Base-by-base conservation (phyloP, 2,888 invertebrate species). In the Xanthostigma xanthostigma region DNA sequence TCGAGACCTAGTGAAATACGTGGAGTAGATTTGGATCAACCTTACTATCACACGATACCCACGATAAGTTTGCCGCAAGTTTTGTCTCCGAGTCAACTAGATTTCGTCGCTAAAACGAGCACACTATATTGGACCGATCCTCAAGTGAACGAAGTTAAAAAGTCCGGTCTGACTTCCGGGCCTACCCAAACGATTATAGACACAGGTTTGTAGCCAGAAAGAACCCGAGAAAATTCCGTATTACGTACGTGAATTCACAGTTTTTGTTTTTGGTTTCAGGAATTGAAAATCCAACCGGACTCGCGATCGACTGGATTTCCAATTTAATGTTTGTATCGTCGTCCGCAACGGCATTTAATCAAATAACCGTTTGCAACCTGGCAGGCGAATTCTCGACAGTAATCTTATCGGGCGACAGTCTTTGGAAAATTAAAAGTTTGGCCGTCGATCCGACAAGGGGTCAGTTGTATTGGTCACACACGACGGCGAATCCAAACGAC, bases 261-360 rank as follows among this genome's bases (percentile, higher is more conserved):
- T 27, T 27, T 27, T 27, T 27, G 6, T 27, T 3, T 27, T 27
- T 27, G 27, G 6, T 27, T 27, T 27, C 52, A 68, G 68, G 74
- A 41, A 66, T 76, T 50, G 70, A 71, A 54, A 67, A 71, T 55
- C 79, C 82, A 35, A 72, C 74, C 46, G 89, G 84, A 3, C 76
- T 92, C 61, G 86, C 87, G 37, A 73, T 91, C 50, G 90, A 92
- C 70, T 87, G 86, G 85, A 75, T 85, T 50, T 84, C 86, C 12
- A 71, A 78, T 42, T 74, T 84, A 60, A 72, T 88, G 66, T 87
- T 83, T 67, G 79, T 88, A 62, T 78, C 81, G 0, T 76, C 79
- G 1, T 69, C 66, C 50, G 73, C 76, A 9, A 69, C 69, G 49
- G 61, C 58, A 4, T 58, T 62, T 33, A 70, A 67, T 47, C 69